phyloP scores from a whole-genome alignment of 2,797 vertebrate genomes.

The Spea hammondii region DNA sequence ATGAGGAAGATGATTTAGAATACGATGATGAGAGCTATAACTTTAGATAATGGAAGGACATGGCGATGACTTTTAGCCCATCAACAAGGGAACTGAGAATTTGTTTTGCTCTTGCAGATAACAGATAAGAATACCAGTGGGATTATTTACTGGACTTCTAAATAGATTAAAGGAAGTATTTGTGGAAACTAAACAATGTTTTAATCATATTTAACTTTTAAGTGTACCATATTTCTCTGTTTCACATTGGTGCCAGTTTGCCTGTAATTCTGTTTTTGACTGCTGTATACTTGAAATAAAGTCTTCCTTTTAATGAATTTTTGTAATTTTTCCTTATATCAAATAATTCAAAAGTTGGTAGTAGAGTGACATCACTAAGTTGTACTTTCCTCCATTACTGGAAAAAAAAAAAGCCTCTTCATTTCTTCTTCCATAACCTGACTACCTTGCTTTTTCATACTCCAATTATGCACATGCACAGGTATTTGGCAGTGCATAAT shows the following conservation, averaged over 20 bases:
- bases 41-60: constrained; percentile 68
- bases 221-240: not conserved
- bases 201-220: not conserved
- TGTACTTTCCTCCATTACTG: no score
- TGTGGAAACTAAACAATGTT: not conserved
- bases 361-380: no score
- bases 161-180: not conserved
- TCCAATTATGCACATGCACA: no score
- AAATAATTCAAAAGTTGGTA: no score
- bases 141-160: not conserved
- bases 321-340: not conserved
- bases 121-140: not conserved
- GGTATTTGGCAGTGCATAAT: no score
- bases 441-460: no score
- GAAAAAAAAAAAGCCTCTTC: no score
- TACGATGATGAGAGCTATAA: constrained; percentile 91
- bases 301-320: not conserved
- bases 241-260: not conserved
- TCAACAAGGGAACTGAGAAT: constrained; percentile 1
- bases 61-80: no score
- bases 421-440: no score
- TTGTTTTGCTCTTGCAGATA: not conserved
- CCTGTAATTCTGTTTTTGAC: not conserved
- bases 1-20: constrained; percentile 87
- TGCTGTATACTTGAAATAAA: constrained; percentile 6